A percentile compares a stretch with the other conserved stretches of the same genome.
phyloP scores from a whole-genome alignment of 1,140 invertebrate species.

The Hycleus phaleratus region DNA sequence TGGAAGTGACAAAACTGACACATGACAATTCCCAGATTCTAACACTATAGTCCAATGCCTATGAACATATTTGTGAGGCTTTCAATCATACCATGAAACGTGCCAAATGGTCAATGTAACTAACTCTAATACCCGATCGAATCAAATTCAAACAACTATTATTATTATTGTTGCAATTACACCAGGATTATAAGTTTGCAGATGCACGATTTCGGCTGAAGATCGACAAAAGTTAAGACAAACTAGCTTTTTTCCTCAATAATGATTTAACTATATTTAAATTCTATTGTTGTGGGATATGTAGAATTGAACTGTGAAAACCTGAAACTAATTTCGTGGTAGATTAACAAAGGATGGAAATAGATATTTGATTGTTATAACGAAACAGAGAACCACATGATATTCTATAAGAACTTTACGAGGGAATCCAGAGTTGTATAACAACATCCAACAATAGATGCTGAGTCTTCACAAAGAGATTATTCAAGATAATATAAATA shows the following conservation, averaged over 20 bases:
- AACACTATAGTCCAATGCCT: slow-evolving; percentile 12
- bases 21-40: slow-evolving; percentile 18
- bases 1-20: slow-evolving; percentile 24
- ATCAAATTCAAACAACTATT: too few species aligned
- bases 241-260: too few species aligned
- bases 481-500: neutral
- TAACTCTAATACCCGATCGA: neutral
- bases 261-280: too few species aligned
- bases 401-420: slow-evolving; percentile 12
- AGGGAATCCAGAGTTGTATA: slow-evolving; percentile 3
- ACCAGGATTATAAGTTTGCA: too few species aligned
- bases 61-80: slow-evolving; percentile 8
- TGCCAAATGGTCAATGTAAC: slow-evolving; percentile 12
- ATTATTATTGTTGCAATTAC: too few species aligned
- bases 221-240: too few species aligned
- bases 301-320: slow-evolving; percentile 6
- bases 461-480: slow-evolving; percentile 7
- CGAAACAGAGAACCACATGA: slow-evolving; percentile 9
- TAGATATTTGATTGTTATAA: slow-evolving; percentile 8
- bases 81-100: slow-evolving; percentile 19
- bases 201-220: too few species aligned
- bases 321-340: slow-evolving; percentile 12
- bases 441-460: neutral
- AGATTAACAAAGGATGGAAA: slow-evolving; percentile 12
- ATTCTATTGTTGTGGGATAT: neutral